Evolutionary conservation across 2,113 vertebrate genomes (phyloP).

Genomic region (Anthoscopus minutus): DNA sequence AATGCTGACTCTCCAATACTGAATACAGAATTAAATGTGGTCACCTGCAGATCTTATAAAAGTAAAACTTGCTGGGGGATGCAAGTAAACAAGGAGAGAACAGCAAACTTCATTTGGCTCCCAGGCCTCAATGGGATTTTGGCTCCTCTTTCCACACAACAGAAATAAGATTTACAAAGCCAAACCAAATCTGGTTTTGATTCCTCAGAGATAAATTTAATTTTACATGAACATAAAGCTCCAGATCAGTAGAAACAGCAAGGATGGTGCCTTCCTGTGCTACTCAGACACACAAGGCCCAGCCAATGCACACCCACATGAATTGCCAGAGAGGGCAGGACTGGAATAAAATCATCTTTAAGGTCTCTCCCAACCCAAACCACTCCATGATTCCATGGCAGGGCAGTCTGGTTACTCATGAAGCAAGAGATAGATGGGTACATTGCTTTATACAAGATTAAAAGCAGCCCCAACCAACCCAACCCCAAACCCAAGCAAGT

Average conservation of each 20-base stretch:
- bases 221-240: background rate
- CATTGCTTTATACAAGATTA: background rate
- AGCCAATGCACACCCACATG: background rate
- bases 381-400: background rate
- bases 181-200: background rate
- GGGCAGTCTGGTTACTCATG: rapidly evolving
- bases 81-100: background rate
- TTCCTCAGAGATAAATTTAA: background rate
- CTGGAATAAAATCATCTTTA: background rate
- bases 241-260: background rate
- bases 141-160: background rate
- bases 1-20: background rate
- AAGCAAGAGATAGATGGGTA: background rate
- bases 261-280: background rate
- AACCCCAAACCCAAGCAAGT: background rate
- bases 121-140: background rate
- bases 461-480: background rate
- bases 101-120: background rate
- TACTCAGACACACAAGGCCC: background rate
- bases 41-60: background rate
- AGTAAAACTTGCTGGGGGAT: background rate
- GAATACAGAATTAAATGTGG: background rate
- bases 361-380: background rate
- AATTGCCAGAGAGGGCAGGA: background rate
- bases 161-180: background rate